phyloP scores from a whole-genome alignment of 1,140 invertebrate genomes.

The Maniola jurtina region DNA sequence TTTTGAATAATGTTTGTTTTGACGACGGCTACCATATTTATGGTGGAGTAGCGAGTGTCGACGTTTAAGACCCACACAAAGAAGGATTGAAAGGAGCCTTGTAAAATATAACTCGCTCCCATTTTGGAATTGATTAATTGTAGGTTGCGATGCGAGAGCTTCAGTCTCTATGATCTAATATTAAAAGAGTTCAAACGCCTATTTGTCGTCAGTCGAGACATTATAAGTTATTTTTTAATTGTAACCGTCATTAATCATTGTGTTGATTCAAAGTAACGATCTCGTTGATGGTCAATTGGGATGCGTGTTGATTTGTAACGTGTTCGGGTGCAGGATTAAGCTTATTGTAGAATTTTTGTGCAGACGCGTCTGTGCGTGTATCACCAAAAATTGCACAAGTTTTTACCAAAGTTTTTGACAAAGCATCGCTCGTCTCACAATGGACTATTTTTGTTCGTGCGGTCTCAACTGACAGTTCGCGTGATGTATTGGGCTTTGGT shows the following conservation, averaged over 20 bases:
- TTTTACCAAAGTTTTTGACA: slow-evolving; percentile 70
- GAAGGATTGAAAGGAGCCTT: slow-evolving; percentile 59
- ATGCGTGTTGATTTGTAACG: slow-evolving; percentile 22
- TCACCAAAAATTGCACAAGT: slow-evolving; percentile 70
- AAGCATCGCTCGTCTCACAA: slow-evolving; percentile 63
- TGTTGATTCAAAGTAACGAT: slow-evolving; percentile 30
- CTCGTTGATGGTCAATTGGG: slow-evolving; percentile 27
- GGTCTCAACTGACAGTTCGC: slow-evolving; percentile 73
- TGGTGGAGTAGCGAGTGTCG: slow-evolving; percentile 49
- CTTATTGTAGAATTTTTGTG: slow-evolving; percentile 42
- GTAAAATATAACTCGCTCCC: slow-evolving; percentile 13
- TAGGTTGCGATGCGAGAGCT: slow-evolving; percentile 47
- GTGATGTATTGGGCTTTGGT: slow-evolving; percentile 73
- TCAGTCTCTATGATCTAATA: slow-evolving; percentile 53
- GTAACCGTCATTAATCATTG: slow-evolving; percentile 47
- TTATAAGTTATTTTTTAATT: slow-evolving; percentile 51
- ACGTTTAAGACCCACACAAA: slow-evolving; percentile 74
- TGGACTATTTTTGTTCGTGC: slow-evolving; percentile 76
- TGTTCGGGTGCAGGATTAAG: slow-evolving; percentile 35
- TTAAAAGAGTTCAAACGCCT: slow-evolving; percentile 45
- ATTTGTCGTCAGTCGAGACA: slow-evolving; percentile 46
- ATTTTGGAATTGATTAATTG: slow-evolving; percentile 70
- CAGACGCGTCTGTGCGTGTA: slow-evolving; percentile 54
- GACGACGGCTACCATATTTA: slow-evolving; percentile 61
- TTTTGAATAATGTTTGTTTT: slow-evolving; percentile 75